A percentile compares a stretch with the other conserved stretches of the same genome.
Conservation (phyloP, 2,888 invertebrate species). For the Celastrina argiolus region DNA sequence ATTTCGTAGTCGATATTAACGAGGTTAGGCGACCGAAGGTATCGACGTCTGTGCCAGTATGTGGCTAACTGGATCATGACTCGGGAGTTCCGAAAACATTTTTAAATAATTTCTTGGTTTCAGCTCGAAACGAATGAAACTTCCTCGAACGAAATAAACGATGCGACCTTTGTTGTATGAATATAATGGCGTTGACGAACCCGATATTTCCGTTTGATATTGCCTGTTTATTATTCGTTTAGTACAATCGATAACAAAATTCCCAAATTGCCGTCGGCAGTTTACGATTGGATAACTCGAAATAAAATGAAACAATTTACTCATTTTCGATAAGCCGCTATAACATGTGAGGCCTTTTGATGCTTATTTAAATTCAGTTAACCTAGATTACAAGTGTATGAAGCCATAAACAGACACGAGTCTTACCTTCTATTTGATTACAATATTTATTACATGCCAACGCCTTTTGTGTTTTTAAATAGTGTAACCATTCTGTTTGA, state of each 20-base stretch:
- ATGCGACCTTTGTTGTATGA: constrained; percentile 58
- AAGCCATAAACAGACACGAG: constrained; percentile 36
- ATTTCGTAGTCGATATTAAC: constrained; percentile 28
- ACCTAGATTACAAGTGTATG: constrained; percentile 37
- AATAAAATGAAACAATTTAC: constrained; percentile 32
- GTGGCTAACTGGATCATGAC: neutral
- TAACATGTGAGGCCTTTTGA: constrained; percentile 35
- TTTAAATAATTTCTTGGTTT: constrained; percentile 25
- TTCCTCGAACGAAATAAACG: constrained; percentile 45
- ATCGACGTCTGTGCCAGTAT: neutral
- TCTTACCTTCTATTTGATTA: constrained; percentile 33
- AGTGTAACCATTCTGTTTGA: neutral
- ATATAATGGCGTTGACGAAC: constrained; percentile 60
- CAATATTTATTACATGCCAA: constrained; percentile 29
- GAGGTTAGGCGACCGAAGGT: constrained; percentile 22
- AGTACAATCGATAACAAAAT: constrained; percentile 48
- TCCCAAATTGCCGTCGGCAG: constrained; percentile 32
- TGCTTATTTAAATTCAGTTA: constrained; percentile 39
- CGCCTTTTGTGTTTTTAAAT: constrained; percentile 4
- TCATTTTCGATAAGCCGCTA: constrained; percentile 35
- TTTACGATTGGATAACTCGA: constrained; percentile 29
- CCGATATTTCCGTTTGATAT: constrained; percentile 67
- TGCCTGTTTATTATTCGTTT: constrained; percentile 52
- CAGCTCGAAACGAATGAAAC: constrained; percentile 38
- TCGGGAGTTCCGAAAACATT: neutral